Evolutionary conservation across 2,113 vertebrate genomes (phyloP), one percentile per base, ranked within the genome.

Genomic region (Oreotragus oreotragus): DNA sequence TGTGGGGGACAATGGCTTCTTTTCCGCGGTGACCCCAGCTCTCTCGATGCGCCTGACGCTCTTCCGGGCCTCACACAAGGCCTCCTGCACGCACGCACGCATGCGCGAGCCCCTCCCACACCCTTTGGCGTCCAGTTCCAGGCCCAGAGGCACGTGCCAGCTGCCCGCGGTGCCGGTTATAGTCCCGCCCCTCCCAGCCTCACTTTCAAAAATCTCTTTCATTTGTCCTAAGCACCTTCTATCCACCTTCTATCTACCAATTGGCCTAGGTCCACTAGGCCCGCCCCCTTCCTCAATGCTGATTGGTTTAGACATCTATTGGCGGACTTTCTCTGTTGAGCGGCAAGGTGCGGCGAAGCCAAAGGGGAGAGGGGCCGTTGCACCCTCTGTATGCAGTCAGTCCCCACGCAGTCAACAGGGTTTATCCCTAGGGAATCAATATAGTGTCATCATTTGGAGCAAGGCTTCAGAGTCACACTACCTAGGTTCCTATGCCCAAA

Each of bases 241-340:
- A 39, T 73, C 66, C 66, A 73, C 36, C 21, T 73, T 39, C 66
- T 16, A 25, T 2, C 84, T 53, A 87, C 84, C 92, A 96, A 96
- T 92, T 66, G 94, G 89, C 64, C 89, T 13, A 83, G 55, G 51
- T 3, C 16, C 25, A 30, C 36, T 79, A 91, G 90, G 12, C 66
- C 88, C 47, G 39, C 91, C 97, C 70, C 64, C 58, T 70, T 70
- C 55, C 81, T n/a, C 19, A 94, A 39, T 85, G 27, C 43, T 94
- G 64, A 97, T 97, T 98, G 95, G 97, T 21, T 95, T 30, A 84
- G 58, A 80, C 11, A 53, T 17, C 47, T 62, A 27, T 10, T 8
- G 13, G 81, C 3, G 3, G 16, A 14, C 1, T 73, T 47, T 36
- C 43, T 43, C 6, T 43, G 30, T 2, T 1, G 55, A 36, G 47